Conservation (phyloP, 2,797 vertebrate genomes). For the Argentina silus region DNA sequence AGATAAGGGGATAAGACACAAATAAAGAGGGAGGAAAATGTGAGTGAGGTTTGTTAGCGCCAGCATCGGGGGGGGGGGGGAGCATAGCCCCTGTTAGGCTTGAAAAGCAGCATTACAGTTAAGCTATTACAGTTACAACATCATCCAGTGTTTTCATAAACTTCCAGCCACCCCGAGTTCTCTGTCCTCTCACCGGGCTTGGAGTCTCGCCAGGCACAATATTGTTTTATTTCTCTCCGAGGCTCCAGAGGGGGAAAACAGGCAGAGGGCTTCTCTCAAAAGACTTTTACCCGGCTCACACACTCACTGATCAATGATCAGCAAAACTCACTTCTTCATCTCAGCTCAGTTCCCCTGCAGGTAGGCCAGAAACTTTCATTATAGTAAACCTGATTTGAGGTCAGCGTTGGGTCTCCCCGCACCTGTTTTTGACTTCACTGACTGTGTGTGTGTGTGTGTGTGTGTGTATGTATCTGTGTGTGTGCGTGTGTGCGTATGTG, state of each 20-base stretch:
- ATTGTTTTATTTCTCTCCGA: conserved; percentile 40
- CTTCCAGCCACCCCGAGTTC: conserved; percentile 15
- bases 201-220: conserved; percentile 31
- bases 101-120: conserved; percentile 15
- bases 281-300: neutral
- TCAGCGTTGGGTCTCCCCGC: neutral
- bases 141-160: conserved; percentile 40
- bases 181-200: conserved; percentile 7
- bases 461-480: neutral
- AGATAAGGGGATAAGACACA: conserved; percentile 47
- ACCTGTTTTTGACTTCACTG: neutral
- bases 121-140: conserved; percentile 21
- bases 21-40: conserved; percentile 34
- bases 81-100: conserved; percentile 35
- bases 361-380: neutral
- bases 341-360: neutral
- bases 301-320: neutral
- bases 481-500: too few relatives aligned
- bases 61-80: conserved; percentile 33
- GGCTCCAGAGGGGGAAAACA: neutral
- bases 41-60: conserved; percentile 42
- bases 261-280: conserved; percentile 10
- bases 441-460: neutral
- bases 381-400: neutral
- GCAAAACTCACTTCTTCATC: neutral